A percentile compares a stretch with the other conserved stretches of the same genome.
Evolutionary conservation across 2,797 vertebrate species (phyloP).

Genomic region (Sibirionetta formosa): DNA sequence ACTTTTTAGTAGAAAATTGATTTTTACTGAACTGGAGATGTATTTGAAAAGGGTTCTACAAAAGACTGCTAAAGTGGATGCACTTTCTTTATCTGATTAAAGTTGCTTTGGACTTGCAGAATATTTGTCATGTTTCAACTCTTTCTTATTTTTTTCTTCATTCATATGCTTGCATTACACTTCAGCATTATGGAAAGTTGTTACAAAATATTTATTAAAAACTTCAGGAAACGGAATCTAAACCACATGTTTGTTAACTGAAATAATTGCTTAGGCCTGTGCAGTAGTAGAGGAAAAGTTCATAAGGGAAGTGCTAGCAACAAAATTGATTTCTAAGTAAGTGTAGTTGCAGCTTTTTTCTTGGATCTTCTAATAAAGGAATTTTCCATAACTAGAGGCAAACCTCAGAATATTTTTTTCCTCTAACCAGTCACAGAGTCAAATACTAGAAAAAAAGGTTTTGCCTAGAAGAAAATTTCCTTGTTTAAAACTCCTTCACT

Average conservation of each 20-base stretch:
- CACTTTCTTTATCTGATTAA: neutral
- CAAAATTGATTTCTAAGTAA: neutral
- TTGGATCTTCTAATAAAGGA: neutral
- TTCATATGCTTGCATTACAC: neutral
- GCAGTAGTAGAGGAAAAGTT: neutral
- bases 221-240: neutral
- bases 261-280: neutral
- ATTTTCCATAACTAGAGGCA: neutral
- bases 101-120: neutral
- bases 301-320: neutral
- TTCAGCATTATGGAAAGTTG: neutral
- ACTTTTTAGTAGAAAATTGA: neutral
- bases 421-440: neutral
- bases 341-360: neutral
- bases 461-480: neutral
- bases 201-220: neutral
- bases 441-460: neutral
- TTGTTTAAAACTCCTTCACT: neutral
- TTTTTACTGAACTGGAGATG: neutral
- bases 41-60: neutral
- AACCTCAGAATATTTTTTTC: neutral
- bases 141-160: neutral
- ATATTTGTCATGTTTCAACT: neutral
- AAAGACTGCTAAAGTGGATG: neutral
- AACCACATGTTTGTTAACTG: neutral